Evolutionary conservation across 1,140 invertebrate species (phyloP), one percentile per base, ranked within the genome.

Genomic region (Phortica variegata): DNA sequence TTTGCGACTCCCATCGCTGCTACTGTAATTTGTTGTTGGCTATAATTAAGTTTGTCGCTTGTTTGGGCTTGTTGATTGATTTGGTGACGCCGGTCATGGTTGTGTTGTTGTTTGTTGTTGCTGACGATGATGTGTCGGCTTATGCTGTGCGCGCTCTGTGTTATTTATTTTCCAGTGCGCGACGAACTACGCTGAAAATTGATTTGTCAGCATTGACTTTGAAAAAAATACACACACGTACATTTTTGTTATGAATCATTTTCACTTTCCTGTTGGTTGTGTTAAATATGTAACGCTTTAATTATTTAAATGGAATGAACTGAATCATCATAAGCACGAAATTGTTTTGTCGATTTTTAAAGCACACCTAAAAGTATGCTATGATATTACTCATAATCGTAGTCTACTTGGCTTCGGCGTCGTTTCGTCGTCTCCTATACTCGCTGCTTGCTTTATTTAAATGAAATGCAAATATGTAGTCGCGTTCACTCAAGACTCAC

Each of bases 351-450:
- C 26, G 13, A 34, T 34, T n/a, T 34, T 34, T 34, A 4, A 2
- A 17, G 23, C 34, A 26, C 63, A 52, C 56, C 62, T 52, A 68
- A 66, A 66, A 66, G 63, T 47, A 60, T 59, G 56, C 56, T 19
- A 44, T 15, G 12, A 10, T 37, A 36, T 31, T 34, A 44, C 34
- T 2, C 6, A 17, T 12, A 26, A 26, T 16, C 15, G 10, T 29
- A 38, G 13, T 13, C 2, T 31, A n/a, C n/a, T n/a, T n/a, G n/a
- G n/a, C 16, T 3, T 19, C 26, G 12, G 12, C 6, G 26, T 29
- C 6, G 12, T 12, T 1, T 42, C 18, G 23, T 8, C 5, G 3
- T 42, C 15, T 2, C 23, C n/a, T n/a, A n/a, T n/a, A 23, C 34
- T 58, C 47, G 31, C 18, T 48, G 20, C 16, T n/a, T 32, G 17